These are phyloP conservation scores for Scaptomyza parva DNA, from an alignment of 2,888 invertebrate genomes.

Conservation along the genomic window DNA sequence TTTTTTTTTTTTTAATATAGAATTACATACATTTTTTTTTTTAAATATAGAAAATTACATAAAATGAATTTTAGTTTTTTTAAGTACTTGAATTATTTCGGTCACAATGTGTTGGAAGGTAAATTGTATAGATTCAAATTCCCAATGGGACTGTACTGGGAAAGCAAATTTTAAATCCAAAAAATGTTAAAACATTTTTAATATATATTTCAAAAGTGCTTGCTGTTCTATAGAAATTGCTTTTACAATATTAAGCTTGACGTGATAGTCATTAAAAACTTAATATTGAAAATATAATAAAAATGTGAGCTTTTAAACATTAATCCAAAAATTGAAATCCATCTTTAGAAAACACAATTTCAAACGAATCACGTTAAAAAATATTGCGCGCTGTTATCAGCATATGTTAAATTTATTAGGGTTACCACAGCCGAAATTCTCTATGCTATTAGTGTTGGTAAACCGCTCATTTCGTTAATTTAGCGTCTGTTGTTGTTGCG, in stretches of 20 bases:
- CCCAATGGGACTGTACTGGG: no score
- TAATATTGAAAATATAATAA: no score
- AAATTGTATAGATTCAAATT: no score
- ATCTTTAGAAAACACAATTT: not conserved
- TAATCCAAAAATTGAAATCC: not conserved
- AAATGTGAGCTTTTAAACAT: not conserved
- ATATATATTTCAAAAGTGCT: no score
- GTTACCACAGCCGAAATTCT: conserved; percentile 6
- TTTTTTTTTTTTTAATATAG: conserved; percentile 3
- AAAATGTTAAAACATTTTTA: no score
- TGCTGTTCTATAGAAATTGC: no score
- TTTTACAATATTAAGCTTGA: no score
- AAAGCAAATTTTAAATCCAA: no score
- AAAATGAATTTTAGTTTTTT: not conserved
- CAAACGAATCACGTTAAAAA: not conserved
- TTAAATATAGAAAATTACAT: not conserved
- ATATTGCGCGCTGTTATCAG: not conserved
- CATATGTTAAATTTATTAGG: conserved; percentile 10
- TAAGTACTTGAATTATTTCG: no score
- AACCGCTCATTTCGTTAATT: conserved; percentile 9
- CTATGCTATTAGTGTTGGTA: conserved; percentile 10
- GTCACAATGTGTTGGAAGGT: no score
- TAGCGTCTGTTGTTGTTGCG: conserved; percentile 40
- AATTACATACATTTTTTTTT: not conserved
- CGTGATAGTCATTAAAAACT: no score